A percentile compares a stretch with the other conserved stretches of the same genome.
Evolutionary conservation across 2,888 invertebrate species (phyloP).

Genomic region (Melikaiella ostensackeni): DNA sequence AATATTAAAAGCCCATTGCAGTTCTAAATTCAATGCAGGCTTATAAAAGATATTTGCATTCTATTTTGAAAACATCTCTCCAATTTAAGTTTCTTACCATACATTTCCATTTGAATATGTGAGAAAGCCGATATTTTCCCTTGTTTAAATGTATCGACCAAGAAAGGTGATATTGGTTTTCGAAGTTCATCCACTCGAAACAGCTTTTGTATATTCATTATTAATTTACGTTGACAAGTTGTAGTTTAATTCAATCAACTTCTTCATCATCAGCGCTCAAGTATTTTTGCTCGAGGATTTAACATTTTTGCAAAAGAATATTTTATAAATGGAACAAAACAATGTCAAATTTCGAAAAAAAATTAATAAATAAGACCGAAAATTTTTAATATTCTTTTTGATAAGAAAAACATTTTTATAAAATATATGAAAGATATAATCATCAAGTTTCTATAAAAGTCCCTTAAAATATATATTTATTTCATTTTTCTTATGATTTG

Average conservation of each 20-base stretch:
- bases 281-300: background rate
- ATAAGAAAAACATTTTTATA: too few species aligned
- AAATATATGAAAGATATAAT: too few species aligned
- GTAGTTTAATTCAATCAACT: background rate
- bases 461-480: too few species aligned
- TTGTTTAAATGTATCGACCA: constrained; percentile 8
- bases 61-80: constrained; percentile 14
- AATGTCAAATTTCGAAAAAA: too few species aligned
- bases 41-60: constrained; percentile 1
- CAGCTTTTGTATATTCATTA: constrained; percentile 6
- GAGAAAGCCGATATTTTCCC: constrained; percentile 17
- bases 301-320: background rate
- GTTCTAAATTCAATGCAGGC: background rate
- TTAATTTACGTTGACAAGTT: background rate
- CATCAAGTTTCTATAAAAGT: too few species aligned
- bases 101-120: constrained; percentile 12
- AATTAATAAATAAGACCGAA: too few species aligned
- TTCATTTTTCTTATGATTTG: too few species aligned
- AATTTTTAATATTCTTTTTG: too few species aligned
- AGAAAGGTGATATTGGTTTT: constrained; percentile 15
- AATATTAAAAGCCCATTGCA: background rate
- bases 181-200: constrained; percentile 2
- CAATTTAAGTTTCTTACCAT: constrained; percentile 24
- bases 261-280: background rate
- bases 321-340: too few species aligned